Evolutionary conservation across 2,888 invertebrate species (phyloP).

Genomic region (Sarcophaga carnaria): DNA sequence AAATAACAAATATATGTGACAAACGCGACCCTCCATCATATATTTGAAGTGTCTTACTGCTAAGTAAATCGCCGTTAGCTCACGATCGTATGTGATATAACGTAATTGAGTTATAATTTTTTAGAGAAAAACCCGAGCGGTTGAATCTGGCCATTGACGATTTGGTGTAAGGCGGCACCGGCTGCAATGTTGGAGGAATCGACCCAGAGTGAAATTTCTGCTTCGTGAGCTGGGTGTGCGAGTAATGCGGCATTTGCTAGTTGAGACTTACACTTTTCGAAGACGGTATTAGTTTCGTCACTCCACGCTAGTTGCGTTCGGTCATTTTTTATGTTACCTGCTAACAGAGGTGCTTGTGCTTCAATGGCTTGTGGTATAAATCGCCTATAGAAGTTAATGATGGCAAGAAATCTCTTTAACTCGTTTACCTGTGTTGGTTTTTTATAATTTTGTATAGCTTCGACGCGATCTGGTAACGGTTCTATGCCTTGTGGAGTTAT

Average conservation of each 20-base stretch:
- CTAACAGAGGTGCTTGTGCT: slow-evolving; percentile 42
- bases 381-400: no score
- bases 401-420: no score
- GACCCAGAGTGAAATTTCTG: slow-evolving; percentile 37
- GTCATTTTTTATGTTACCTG: slow-evolving; percentile 53
- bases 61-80: slow-evolving; percentile 36
- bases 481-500: no score
- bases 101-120: slow-evolving; percentile 48
- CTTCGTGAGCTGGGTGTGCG: slow-evolving; percentile 23
- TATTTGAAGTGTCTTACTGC: not conserved
- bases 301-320: slow-evolving; percentile 12
- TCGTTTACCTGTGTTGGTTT: no score
- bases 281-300: slow-evolving; percentile 21
- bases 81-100: slow-evolving; percentile 63
- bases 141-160: slow-evolving; percentile 9
- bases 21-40: no score
- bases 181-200: slow-evolving; percentile 39
- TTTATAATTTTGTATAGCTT: no score
- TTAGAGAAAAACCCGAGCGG: slow-evolving; percentile 41
- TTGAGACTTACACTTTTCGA: slow-evolving; percentile 40
- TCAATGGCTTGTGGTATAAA: slow-evolving; percentile 25
- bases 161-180: slow-evolving; percentile 29
- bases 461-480: no score
- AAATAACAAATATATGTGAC: no score
- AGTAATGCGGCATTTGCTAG: slow-evolving; percentile 18